Evolutionary conservation across 2,797 vertebrate genomes (phyloP).

Genomic region (Harpagifer antarcticus): DNA sequence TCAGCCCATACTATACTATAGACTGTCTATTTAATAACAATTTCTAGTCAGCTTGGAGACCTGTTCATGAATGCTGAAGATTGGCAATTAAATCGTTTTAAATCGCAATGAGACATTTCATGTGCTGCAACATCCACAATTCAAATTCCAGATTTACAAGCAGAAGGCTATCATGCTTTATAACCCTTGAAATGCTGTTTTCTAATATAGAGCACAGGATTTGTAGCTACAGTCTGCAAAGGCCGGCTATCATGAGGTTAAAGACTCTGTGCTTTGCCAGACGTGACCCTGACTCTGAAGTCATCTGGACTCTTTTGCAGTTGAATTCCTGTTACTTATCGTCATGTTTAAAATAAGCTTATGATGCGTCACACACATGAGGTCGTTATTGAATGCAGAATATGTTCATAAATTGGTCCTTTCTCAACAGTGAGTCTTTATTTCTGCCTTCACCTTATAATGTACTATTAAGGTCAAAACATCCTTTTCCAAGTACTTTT

Average conservation of each 20-base stretch:
- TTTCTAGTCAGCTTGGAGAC: neutral
- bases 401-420: neutral
- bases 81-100: neutral
- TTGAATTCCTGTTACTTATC: conserved; percentile 3
- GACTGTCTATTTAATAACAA: no score
- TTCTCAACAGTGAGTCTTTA: neutral
- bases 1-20: no score
- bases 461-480: neutral
- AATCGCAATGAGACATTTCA: conserved; percentile 5
- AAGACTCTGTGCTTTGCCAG: conserved; percentile 17
- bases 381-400: neutral
- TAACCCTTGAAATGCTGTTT: neutral
- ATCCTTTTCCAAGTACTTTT: neutral
- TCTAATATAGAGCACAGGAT: conserved; percentile 3
- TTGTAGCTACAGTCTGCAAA: conserved; percentile 11
- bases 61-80: conserved; percentile 8
- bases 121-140: neutral
- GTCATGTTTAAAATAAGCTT: neutral
- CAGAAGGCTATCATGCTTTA: neutral
- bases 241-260: conserved; percentile 15
- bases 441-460: conserved; percentile 1
- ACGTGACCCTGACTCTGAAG: conserved; percentile 19
- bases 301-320: neutral
- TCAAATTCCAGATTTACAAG: neutral
- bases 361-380: neutral